Base-by-base conservation (phyloP, 2,888 invertebrate genomes). In the Mimas tiliae region DNA sequence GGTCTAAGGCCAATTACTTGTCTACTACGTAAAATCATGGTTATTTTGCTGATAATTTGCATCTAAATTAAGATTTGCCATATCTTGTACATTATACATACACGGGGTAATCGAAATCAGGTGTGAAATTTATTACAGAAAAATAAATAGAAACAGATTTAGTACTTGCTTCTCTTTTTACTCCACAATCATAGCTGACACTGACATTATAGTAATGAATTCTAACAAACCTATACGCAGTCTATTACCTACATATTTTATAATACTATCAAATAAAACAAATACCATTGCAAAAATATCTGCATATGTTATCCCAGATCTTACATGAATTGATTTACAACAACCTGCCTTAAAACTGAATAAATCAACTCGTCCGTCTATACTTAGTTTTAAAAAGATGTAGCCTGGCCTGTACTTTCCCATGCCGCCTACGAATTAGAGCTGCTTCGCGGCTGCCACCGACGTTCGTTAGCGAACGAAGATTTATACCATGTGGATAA, bases 401-500 rank as follows among this genome's bases (percentile, higher is more conserved):
- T 38, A 50, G 50, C 42, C 42, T 55, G 38, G 58, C 12, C 50
- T 42, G 38, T 19, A 42, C 58, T 58, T 58, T 58, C 58, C 38
- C 58, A 58, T 38, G 58, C 58, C 58, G 58, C 58, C 58, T 58
- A 58, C 58, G 58, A 58, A 58, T 58, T 58, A 58, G 27, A 52
- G 58, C 58, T 58, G 45, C 45, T 45, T 16, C 53, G 34, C 58
- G 58, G 42, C 58, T 42, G 58, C 58, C 58, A 58, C 58, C 16
- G 38, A 38, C 58, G 58, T 58, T 58, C 58, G 58, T 58, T 58
- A 58, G 58, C 19, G 58, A 19, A 58, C 58, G 58, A 42, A 58
- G 58, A 58, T 58, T 58, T 58, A 58, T 58, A 19, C 58, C 58
- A 58, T 16, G 58, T 58, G 58, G 58, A 42, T 58, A 42, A 58